Base-by-base conservation (phyloP, 35 echinoderm and acorn worm species). In the Apostichopus parvimensis region DNA sequence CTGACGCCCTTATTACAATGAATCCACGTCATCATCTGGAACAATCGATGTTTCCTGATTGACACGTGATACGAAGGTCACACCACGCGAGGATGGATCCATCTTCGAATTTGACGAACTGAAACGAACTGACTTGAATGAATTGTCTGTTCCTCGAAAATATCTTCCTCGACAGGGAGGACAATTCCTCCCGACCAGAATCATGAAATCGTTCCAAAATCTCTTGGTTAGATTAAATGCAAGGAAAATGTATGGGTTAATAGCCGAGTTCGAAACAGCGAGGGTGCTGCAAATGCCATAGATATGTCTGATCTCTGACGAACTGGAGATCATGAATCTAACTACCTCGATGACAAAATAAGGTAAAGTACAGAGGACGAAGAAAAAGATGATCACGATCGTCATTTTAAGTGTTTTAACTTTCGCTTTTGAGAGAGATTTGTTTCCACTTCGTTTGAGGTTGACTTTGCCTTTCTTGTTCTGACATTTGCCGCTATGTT, bases 381-480 rank as follows among this genome's bases (percentile, higher is more conserved):
- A 98, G 76, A 92, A 91, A n/a, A 91, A 80, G 60, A 98, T 98
- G 20, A 98, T 98, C 9, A 98, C 96, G 1, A 98, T 77, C 1
- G 94, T 95, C 96, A 98, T 98, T 68, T 93, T 95, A 2, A 98
- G 90, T 0, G 96, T 98, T 91, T 98, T 98, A 25, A 83, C 93
- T 89, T 98, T 98, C 24, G 96, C 96, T 83, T 98, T 97, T 9
- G 93, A 94, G 9, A 97, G 90, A 7, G 93, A 92, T 9, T 86
- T 91, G 45, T 91, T 88, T 6, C 77, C 86, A 61, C 90, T 91
- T 14, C 93, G 93, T 57, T 95, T 87, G 22, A 95, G 57, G 15
- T 93, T 93, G 6, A 94, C 87, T 87, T 93, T 87, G 53, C 54
- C 93, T 86, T 92, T 95, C 83, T 85, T 95, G 45, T 73, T 82